These are phyloP conservation scores for Drosophila dunni DNA, from an alignment of 1,140 invertebrate genomes.

Conservation along the genomic window DNA sequence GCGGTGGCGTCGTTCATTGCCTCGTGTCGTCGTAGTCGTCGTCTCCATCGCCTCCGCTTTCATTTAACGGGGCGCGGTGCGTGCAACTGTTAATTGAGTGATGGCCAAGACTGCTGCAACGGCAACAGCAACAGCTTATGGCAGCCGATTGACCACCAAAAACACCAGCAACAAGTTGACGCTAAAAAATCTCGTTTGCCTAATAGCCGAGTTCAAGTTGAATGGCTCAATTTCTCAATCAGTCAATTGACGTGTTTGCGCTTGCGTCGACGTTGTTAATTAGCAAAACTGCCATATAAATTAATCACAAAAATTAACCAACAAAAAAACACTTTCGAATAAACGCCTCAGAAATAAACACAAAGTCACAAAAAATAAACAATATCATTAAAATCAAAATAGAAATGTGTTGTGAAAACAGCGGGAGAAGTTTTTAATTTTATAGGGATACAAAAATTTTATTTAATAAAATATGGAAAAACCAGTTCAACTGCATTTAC, in stretches of 20 bases:
- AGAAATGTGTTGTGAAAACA: not conserved
- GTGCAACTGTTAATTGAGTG: slow-evolving; percentile 71
- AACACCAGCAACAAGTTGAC: slow-evolving; percentile 1
- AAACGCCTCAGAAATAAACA: not conserved
- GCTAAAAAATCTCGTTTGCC: slow-evolving; percentile 77
- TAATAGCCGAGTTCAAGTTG: slow-evolving; percentile 82
- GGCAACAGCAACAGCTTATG: slow-evolving; percentile 13
- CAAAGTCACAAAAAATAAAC: not conserved
- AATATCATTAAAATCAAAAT: slow-evolving; percentile 14
- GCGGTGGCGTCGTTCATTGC: slow-evolving; percentile 70
- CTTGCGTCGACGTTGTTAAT: slow-evolving; percentile 51
- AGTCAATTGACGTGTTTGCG: slow-evolving; percentile 52
- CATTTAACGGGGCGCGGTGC: slow-evolving; percentile 24
- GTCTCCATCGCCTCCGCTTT: slow-evolving; percentile 8
- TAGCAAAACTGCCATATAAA: slow-evolving; percentile 48
- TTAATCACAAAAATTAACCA: slow-evolving; percentile 42
- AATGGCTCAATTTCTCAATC: slow-evolving; percentile 78
- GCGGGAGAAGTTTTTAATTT: slow-evolving; percentile 1
- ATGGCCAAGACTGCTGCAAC: slow-evolving; percentile 40
- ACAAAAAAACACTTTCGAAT: slow-evolving; percentile 46
- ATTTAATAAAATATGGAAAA: not conserved
- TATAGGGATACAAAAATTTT: not conserved
- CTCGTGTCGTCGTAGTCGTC: slow-evolving; percentile 35
- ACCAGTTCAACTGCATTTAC: not conserved
- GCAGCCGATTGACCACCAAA: slow-evolving; percentile 19